Base-by-base conservation (phyloP, 2,113 vertebrate species). In the Butorides virescens region DNA sequence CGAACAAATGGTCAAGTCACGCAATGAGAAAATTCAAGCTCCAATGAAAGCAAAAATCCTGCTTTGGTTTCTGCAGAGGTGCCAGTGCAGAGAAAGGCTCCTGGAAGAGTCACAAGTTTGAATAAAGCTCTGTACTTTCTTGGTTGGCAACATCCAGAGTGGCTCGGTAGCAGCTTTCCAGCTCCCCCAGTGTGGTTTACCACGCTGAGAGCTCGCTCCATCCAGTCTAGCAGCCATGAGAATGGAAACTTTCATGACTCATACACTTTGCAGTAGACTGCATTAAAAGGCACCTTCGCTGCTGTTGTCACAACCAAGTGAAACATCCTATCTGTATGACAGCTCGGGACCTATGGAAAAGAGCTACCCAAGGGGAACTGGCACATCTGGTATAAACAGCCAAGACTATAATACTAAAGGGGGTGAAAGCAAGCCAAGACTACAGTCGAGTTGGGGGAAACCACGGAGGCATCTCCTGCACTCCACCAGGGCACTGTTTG, bases 201-300 rank as follows among this genome's bases (percentile, higher is more conserved):
- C 97, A 96, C 62, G 75, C 78, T 49, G 89, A 95, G 94, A 95
- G 93, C 93, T 94, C 29, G 0, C 80, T 83, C 84, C 83, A 93
- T 94, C 74, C 74, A 84, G 37, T 63, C 95, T 89, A 97, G 96
- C 95, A 95, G 93, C 79, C 77, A 62, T 37, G 27, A 87, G 89
- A 86, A 87, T 86, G 96, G 95, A 97, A 98, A 97, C 91, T 96
- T 85, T 95, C 88, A 39, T 95, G 96, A 97, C 94, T 97, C 96
- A 95, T 25, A 42, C 34, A 30, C 58, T 93, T 66, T 11, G 77
- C 94, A 90, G 86, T 11, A 91, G 91, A 42, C 55, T 79, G 66
- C 68, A 83, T 63, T 95, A 90, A 95, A 94, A 95, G 89, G 50
- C 82, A 97, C 89, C 89, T 95, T 90, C 0, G 4, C 86, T 73